phyloP scores from a whole-genome alignment of 2,797 vertebrate genomes.

The Pempheris klunzingeri region DNA sequence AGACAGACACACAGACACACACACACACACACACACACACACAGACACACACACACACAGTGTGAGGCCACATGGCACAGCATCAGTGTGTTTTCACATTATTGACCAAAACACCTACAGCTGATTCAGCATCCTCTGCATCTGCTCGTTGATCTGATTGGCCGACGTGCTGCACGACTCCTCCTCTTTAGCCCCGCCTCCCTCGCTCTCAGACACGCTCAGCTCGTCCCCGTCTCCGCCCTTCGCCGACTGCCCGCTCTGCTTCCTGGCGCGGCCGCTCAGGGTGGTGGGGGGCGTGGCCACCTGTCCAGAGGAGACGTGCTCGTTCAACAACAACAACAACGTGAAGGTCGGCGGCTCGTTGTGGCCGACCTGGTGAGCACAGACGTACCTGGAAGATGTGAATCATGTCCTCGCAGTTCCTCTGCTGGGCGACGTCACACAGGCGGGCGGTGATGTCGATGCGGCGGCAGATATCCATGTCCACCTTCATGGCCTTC shows the following conservation, averaged over 20 bases:
- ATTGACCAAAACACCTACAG: slow-evolving; percentile 78
- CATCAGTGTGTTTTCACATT: background rate
- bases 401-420: slow-evolving; percentile 93
- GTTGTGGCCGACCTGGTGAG: accelerated
- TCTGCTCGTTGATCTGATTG: slow-evolving; percentile 94
- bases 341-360: accelerated
- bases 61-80: too few relatives aligned
- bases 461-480: slow-evolving; percentile 96
- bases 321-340: background rate
- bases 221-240: slow-evolving; percentile 88
- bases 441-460: slow-evolving; percentile 96
- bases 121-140: slow-evolving; percentile 96
- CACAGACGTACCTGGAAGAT: slow-evolving; percentile 89
- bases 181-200: slow-evolving; percentile 85
- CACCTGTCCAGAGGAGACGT: slow-evolving; percentile 82
- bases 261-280: slow-evolving; percentile 84
- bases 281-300: slow-evolving; percentile 90
- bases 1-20: slow-evolving; percentile 15
- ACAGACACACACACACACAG: slow-evolving; percentile 6
- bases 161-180: slow-evolving; percentile 89
- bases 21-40: background rate
- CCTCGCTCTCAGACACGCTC: slow-evolving; percentile 87
- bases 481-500: slow-evolving; percentile 97
- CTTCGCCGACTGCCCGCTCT: slow-evolving; percentile 67
- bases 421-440: slow-evolving; percentile 94